Evolutionary conservation across 2,888 invertebrate genomes (phyloP).

Genomic region (Cactoblastis cactorum): DNA sequence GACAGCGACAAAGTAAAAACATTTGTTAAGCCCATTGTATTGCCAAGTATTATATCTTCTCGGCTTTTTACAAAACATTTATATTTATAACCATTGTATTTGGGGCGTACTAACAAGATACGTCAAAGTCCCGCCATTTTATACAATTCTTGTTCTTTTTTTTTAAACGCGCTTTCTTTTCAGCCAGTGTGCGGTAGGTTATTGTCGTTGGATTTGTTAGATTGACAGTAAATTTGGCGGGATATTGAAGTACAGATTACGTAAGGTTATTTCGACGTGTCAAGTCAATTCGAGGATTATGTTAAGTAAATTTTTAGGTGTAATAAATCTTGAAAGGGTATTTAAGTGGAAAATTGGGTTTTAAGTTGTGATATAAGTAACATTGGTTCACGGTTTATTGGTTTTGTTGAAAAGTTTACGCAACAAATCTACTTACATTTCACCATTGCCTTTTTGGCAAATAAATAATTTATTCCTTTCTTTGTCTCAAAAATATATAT

Average conservation of each 20-base stretch:
- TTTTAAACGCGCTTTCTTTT: slow-evolving; percentile 45
- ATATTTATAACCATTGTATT: slow-evolving; percentile 72
- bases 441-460: too few species aligned
- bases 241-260: slow-evolving; percentile 15
- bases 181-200: slow-evolving; percentile 33
- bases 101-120: slow-evolving; percentile 72
- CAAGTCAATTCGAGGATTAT: slow-evolving; percentile 4
- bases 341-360: not conserved
- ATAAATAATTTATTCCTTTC: too few species aligned
- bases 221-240: slow-evolving; percentile 23
- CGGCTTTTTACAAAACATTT: slow-evolving; percentile 43
- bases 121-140: slow-evolving; percentile 51
- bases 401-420: not conserved
- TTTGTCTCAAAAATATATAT: too few species aligned
- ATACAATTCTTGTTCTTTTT: slow-evolving; percentile 29
- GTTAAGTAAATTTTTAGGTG: slow-evolving; percentile 6
- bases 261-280: slow-evolving; percentile 10
- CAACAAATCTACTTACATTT: too few species aligned
- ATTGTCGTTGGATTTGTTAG: slow-evolving; percentile 26
- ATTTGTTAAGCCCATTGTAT: slow-evolving; percentile 72
- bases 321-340: not conserved
- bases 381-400: not conserved
- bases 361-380: not conserved
- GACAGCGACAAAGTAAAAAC: slow-evolving; percentile 62
- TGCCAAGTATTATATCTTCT: slow-evolving; percentile 53